These are phyloP conservation scores for Delichon dasypus DNA, from an alignment of 2,797 vertebrate genomes.

Conservation along the genomic window DNA sequence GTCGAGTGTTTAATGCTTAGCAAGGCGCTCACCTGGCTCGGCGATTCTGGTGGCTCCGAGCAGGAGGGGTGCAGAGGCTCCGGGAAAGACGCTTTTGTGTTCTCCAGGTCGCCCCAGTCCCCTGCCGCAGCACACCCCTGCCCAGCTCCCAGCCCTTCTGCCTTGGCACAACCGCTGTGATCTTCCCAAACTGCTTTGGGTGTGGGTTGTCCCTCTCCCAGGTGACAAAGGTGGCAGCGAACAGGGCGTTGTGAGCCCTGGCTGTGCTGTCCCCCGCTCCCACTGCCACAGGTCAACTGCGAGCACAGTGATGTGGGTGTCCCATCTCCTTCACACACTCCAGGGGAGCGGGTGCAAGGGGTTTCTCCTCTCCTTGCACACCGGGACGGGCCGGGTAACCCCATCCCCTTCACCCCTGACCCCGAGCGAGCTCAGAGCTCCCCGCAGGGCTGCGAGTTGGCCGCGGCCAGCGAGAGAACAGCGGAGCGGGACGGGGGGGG, in stretches of 20 bases:
- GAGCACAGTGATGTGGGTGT: accelerated
- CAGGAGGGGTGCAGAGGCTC: background rate
- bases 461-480: background rate
- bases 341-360: background rate
- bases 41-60: background rate
- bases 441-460: accelerated
- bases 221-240: accelerated
- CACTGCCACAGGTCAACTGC: background rate
- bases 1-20: background rate
- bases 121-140: too few species aligned
- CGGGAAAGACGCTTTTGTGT: background rate
- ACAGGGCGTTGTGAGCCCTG: background rate
- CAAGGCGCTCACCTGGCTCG: background rate
- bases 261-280: background rate
- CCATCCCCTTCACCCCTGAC: background rate
- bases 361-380: background rate
- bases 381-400: background rate
- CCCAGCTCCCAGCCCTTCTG: background rate
- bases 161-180: accelerated
- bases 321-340: background rate
- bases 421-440: background rate
- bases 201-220: background rate
- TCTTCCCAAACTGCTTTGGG: background rate
- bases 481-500: accelerated
- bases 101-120: background rate